Conservation (phyloP, 2,113 vertebrate genomes). For the Osmerus eperlanus region DNA sequence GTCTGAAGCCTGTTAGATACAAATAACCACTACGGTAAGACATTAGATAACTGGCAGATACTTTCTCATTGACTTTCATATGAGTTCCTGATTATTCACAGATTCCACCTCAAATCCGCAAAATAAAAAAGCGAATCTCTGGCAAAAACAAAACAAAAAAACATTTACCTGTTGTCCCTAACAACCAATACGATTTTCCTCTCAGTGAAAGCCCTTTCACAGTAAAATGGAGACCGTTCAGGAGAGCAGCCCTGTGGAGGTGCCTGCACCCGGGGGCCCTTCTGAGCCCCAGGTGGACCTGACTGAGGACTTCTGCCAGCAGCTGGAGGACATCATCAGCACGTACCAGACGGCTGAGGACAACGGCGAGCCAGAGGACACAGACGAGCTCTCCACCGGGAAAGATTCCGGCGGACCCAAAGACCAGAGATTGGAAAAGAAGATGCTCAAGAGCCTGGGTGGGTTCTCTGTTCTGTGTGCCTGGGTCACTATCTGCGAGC, state of each 20-base stretch:
- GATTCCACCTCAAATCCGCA: too few species aligned
- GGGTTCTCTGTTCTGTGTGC: conserved; percentile 10
- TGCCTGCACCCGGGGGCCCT: conserved; percentile 1
- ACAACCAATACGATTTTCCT: conserved; percentile 8
- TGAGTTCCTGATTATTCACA: too few species aligned
- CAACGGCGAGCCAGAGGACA: conserved; percentile 71
- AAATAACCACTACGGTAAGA: too few species aligned
- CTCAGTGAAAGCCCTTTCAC: conserved; percentile 22
- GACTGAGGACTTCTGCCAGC: conserved; percentile 83
- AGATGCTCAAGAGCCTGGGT: conserved; percentile 85
- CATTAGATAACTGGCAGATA: too few species aligned
- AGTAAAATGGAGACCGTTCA: conserved; percentile 76
- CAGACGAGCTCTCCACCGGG: conserved; percentile 9
- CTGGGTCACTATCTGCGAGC: background rate
- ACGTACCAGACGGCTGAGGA: conserved; percentile 77
- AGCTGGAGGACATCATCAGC: conserved; percentile 94
- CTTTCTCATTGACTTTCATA: too few species aligned
- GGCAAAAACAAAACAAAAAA: background rate
- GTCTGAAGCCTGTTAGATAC: background rate
- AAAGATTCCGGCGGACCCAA: conserved; percentile 75
- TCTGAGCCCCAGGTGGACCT: conserved; percentile 52
- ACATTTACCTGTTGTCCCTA: background rate
- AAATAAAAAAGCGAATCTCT: too few species aligned
- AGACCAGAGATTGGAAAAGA: conserved; percentile 92
- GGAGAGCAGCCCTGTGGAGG: conserved; percentile 26